Percentiles rank a stretch among this genome's conserved stretches.
These are phyloP conservation scores for Drosophila pegasa DNA, from an alignment of 2,888 invertebrate genomes.

Conservation along the genomic window DNA sequence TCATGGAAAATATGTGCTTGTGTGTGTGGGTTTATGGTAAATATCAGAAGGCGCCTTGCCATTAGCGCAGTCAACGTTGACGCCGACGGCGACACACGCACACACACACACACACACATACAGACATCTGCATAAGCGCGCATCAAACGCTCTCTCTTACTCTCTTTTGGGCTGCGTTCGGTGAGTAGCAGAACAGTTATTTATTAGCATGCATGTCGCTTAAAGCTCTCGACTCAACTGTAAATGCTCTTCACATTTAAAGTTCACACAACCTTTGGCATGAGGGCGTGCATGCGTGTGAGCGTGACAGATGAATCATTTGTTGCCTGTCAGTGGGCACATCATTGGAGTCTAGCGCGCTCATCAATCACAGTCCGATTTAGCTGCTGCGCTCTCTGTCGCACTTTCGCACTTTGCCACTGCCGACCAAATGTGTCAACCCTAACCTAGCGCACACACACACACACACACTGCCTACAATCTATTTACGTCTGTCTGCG, in stretches of 20 bases:
- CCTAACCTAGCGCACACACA: constrained; percentile 57
- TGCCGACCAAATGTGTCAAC: constrained; percentile 47
- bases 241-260: constrained; percentile 57
- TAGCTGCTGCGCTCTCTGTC: constrained; percentile 17
- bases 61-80: constrained; percentile 61
- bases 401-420: background rate
- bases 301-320: constrained; percentile 63
- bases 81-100: constrained; percentile 14
- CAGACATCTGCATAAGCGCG: no score
- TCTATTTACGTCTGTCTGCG: constrained; percentile 55
- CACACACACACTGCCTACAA: constrained; percentile 32
- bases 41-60: constrained; percentile 39
- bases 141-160: background rate
- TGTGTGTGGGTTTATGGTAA: constrained; percentile 30
- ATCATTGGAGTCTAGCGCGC: constrained; percentile 68
- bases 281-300: background rate
- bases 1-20: constrained; percentile 16
- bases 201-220: constrained; percentile 40
- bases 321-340: constrained; percentile 64
- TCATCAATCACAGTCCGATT: constrained; percentile 56
- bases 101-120: background rate
- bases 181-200: constrained; percentile 52
- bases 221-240: constrained; percentile 43
- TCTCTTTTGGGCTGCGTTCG: background rate
- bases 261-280: constrained; percentile 45